Conservation (phyloP, 2,113 vertebrate species). For the Cryptotis parvus region DNA sequence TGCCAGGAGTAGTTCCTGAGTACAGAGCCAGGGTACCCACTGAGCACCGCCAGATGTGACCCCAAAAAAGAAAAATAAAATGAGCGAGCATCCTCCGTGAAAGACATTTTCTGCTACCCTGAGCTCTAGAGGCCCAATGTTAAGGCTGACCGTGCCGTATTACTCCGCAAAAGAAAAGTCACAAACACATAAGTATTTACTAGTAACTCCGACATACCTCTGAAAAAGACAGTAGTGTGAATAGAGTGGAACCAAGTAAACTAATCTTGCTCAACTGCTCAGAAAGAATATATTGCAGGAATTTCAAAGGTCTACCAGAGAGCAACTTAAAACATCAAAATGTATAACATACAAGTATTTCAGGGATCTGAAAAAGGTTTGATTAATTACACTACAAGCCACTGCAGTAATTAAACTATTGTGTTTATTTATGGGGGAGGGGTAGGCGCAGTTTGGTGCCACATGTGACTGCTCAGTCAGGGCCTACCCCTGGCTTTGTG, state of each 20-base stretch:
- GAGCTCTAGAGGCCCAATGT: neutral
- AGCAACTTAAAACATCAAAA: slow-evolving; percentile 37
- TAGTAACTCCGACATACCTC: neutral
- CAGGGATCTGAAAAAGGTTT: neutral
- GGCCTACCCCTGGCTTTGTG: too few species aligned
- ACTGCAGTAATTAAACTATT: too few species aligned
- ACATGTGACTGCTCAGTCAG: too few species aligned
- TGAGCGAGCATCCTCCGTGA: too few species aligned
- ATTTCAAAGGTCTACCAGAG: neutral
- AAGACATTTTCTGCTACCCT: neutral
- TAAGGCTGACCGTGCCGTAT: neutral
- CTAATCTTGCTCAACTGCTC: neutral
- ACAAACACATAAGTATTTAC: neutral
- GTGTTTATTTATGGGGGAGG: too few species aligned
- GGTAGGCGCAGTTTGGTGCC: too few species aligned
- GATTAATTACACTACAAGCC: neutral
- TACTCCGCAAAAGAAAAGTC: neutral
- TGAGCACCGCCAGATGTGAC: too few species aligned
- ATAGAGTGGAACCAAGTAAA: slow-evolving; percentile 5
- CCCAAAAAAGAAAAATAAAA: too few species aligned
- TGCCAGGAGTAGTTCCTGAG: too few species aligned
- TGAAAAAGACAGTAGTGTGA: neutral
- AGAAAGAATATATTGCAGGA: slow-evolving; percentile 13
- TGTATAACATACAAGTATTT: slow-evolving; percentile 22
- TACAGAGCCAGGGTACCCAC: too few species aligned